These are phyloP conservation scores for Deroplatys truncata DNA, from an alignment of 2,888 invertebrate species.

Conservation along the genomic window DNA sequence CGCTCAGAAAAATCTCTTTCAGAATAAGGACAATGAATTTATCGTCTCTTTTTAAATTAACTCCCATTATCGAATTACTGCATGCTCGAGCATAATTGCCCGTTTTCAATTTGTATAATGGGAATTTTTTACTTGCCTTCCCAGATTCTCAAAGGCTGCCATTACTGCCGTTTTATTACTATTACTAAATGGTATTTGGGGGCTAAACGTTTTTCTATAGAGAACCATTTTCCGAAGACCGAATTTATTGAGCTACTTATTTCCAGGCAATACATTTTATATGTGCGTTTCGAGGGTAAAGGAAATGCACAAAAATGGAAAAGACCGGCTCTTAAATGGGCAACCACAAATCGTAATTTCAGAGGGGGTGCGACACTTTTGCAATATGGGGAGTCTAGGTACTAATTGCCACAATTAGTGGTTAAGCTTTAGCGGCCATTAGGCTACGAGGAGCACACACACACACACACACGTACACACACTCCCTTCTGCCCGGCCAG, in stretches of 20 bases:
- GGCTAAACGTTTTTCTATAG: background rate
- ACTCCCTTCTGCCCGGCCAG: background rate
- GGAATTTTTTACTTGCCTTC: background rate
- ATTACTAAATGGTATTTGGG: background rate
- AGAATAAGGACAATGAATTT: background rate
- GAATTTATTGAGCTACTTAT: background rate
- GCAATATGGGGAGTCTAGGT: background rate
- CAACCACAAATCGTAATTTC: conserved; percentile 3
- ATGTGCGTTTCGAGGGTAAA: background rate
- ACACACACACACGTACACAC: background rate
- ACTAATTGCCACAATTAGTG: conserved; percentile 7
- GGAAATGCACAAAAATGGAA: background rate
- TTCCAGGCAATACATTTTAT: background rate
- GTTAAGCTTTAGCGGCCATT: conserved; percentile 3
- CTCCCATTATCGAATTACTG: background rate
- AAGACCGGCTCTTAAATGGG: background rate
- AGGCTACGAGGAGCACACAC: background rate
- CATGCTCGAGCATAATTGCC: background rate
- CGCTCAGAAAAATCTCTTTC: background rate
- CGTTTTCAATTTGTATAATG: background rate
- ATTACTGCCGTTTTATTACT: background rate
- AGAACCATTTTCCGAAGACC: background rate
- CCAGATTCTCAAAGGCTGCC: background rate
- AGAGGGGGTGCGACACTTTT: background rate
- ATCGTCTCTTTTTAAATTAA: background rate